Evolutionary conservation across 2,797 vertebrate species (phyloP).

Genomic region (Fistularia tabacaria): DNA sequence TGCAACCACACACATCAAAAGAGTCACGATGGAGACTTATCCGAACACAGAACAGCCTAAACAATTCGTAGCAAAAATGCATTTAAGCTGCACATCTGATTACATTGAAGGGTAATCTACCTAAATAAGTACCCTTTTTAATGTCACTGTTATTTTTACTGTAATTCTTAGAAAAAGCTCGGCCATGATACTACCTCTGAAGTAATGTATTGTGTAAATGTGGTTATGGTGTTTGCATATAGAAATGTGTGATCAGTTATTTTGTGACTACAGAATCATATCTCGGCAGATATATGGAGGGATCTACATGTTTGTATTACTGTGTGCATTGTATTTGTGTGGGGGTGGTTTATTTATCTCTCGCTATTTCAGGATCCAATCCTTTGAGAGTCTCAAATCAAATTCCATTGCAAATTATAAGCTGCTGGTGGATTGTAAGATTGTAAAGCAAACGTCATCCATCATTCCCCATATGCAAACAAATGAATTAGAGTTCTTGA

Average conservation of each 20-base stretch:
- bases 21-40: constrained; percentile 63
- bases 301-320: constrained; percentile 32
- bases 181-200: neutral
- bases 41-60: constrained; percentile 54
- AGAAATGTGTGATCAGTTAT: constrained; percentile 11
- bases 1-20: constrained; percentile 67
- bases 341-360: constrained; percentile 58
- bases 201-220: neutral
- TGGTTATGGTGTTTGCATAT: constrained; percentile 7
- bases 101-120: constrained; percentile 17
- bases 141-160: neutral
- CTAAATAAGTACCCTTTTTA: constrained; percentile 2
- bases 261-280: neutral
- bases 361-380: constrained; percentile 58
- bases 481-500: constrained; percentile 67
- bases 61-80: constrained; percentile 38
- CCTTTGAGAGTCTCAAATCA: constrained; percentile 60
- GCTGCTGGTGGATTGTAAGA: constrained; percentile 43
- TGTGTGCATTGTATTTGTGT: constrained; percentile 26
- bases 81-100: constrained; percentile 37
- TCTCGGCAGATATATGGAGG: constrained; percentile 1
- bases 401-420: constrained; percentile 58
- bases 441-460: constrained; percentile 57
- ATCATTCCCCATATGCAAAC: constrained; percentile 73
- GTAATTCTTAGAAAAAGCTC: neutral